Conservation (phyloP, 2,797 vertebrate genomes). For the Meda fulgida region DNA sequence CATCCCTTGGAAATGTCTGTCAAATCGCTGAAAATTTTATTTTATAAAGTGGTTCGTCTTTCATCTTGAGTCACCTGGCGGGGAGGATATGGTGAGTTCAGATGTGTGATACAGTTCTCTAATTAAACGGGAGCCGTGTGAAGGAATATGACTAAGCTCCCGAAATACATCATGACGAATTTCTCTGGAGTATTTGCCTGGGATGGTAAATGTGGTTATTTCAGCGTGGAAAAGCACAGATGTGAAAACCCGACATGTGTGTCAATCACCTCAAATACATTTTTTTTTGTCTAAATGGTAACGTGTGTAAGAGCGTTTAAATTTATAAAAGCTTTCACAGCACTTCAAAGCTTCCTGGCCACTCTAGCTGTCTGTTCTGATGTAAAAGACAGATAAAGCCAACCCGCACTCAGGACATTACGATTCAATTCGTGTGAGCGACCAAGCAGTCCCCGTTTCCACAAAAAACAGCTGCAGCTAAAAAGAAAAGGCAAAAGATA, state of each 20-base stretch:
- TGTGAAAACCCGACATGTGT: not conserved
- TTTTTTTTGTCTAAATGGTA: slow-evolving; percentile 29
- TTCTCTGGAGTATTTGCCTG: slow-evolving; percentile 28
- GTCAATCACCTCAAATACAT: slow-evolving; percentile 25
- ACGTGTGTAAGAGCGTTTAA: not conserved
- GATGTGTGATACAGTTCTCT: slow-evolving; percentile 44
- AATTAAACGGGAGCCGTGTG: slow-evolving; percentile 25
- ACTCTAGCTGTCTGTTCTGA: slow-evolving; percentile 32
- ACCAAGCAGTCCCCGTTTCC: not conserved
- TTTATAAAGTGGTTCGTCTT: slow-evolving; percentile 51
- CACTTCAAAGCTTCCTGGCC: slow-evolving; percentile 40
- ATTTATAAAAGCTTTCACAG: slow-evolving; percentile 44
- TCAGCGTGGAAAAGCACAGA: not conserved
- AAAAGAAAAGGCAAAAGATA: slow-evolving; percentile 41
- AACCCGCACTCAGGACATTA: slow-evolving; percentile 11
- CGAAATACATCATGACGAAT: slow-evolving; percentile 17
- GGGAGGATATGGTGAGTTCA: slow-evolving; percentile 29
- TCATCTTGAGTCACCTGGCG: slow-evolving; percentile 49
- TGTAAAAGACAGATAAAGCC: slow-evolving; percentile 41
- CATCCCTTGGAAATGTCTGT: slow-evolving; percentile 45
- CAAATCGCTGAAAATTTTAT: slow-evolving; percentile 57
- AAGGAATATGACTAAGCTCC: slow-evolving; percentile 33
- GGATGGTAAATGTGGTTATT: slow-evolving; percentile 42
- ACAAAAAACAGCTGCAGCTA: slow-evolving; percentile 22
- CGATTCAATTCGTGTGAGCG: slow-evolving; percentile 39